Base-by-base conservation (phyloP, 2,797 vertebrate species). In the Falco cherrug region DNA sequence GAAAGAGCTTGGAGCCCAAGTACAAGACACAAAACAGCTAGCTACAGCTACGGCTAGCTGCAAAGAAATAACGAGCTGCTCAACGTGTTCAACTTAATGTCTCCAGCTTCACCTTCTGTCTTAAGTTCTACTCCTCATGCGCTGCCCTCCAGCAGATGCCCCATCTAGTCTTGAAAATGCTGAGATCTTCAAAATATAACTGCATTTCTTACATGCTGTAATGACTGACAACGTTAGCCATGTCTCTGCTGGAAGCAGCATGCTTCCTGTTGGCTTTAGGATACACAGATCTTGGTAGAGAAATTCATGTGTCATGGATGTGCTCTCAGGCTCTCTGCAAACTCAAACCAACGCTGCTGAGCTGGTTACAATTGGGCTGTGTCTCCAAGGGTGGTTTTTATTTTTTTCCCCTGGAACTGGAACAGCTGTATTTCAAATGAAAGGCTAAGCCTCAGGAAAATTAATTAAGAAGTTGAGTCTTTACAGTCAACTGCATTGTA, bases 401-500 rank as follows among this genome's bases (percentile, higher is more conserved):
- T 39, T 63, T 90, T 61, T 82, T 29, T 1, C 5, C 31, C 37
- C 71, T 96, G 87, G 89, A 95, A 89, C 75, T 81, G 29, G 57
- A 95, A 87, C 73, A 89, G 86, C 87, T 95, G 89, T 90, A 78
- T 93, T 91, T 96, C 87, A 94, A 97, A 97, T 78, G 76, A 90
- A 95, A 97, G 81, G 64, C 88, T 91, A 90, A 95, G 71, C 87
- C 65, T 96, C 67, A 71, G 92, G 89, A 95, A 97, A 96, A 95
- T 95, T 92, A 97, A 97, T 94, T 93, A 96, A 92, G 92, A 94
- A 94, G 76, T 92, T 90, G 76, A 89, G 76, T 16, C 91, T 92
- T 96, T 90, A 78, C 78, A 94, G 82, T 71, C 92, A 96, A 85
- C 87, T 83, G 68, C 43, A 92, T 85, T 95, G 95, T 93, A 64